Percentiles rank a stretch among this genome's conserved stretches.
Conservation (phyloP, 2,797 vertebrate genomes). For the Coregonus suidteri region DNA sequence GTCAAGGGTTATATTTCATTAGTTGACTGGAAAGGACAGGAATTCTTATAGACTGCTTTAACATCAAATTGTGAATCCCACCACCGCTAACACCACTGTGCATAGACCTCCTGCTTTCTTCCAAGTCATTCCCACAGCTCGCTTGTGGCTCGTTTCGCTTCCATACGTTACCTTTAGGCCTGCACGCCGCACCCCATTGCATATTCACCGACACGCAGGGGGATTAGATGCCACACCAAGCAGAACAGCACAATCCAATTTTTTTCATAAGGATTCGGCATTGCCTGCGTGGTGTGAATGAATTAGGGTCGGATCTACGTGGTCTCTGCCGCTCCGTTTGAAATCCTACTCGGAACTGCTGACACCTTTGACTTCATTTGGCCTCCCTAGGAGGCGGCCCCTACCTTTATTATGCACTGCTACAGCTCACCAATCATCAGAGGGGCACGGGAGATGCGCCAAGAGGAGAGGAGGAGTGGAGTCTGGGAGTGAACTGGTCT, state of each 20-base stretch:
- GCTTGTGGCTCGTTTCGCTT: neutral
- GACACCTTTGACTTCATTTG: constrained; percentile 44
- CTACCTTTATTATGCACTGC: constrained; percentile 42
- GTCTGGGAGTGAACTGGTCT: neutral
- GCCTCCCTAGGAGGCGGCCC: constrained; percentile 15
- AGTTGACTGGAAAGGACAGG: neutral
- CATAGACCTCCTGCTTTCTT: neutral
- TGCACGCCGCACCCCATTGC: constrained; percentile 38
- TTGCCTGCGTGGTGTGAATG: constrained; percentile 26
- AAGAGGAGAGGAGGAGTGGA: constrained; percentile 7
- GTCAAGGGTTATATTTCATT: neutral
- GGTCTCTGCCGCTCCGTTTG: constrained; percentile 50
- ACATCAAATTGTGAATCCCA: neutral
- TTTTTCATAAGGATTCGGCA: constrained; percentile 39
- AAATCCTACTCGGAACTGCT: constrained; percentile 47
- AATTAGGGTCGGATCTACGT: constrained; percentile 35
- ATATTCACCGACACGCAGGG: constrained; percentile 41
- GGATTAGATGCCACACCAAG: constrained; percentile 50
- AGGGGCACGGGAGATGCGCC: constrained; percentile 16
- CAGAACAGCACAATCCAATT: constrained; percentile 55
- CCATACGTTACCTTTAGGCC: neutral
- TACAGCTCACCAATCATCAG: constrained; percentile 8
- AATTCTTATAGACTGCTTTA: neutral
- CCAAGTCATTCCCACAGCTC: neutral
- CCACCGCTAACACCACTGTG: neutral